Conservation (phyloP, 2,797 vertebrate species). For the Rhadinocentrus ornatus region DNA sequence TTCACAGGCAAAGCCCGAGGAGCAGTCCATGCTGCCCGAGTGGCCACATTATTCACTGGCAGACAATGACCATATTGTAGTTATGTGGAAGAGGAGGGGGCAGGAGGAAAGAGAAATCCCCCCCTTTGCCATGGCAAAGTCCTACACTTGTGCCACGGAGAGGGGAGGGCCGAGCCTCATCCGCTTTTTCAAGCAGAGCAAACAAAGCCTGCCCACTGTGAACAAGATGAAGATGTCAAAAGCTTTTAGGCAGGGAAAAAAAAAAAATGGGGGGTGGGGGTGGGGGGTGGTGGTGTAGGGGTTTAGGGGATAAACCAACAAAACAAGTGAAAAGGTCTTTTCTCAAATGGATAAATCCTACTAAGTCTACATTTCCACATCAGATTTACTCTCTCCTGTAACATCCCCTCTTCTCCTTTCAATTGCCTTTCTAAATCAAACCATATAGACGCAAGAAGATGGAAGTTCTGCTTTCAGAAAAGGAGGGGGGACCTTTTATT, state of each 20-base stretch:
- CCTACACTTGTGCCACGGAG: conserved; percentile 95
- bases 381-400: conserved; percentile 81
- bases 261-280: conserved; percentile 3
- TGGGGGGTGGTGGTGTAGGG: conserved; percentile 69
- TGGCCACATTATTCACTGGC: conserved; percentile 98
- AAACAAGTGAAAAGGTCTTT: conserved; percentile 87
- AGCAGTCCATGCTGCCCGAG: conserved; percentile 96
- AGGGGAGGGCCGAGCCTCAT: conserved; percentile 93
- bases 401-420: conserved; percentile 50
- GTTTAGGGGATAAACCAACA: conserved; percentile 88
- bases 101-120: conserved; percentile 87
- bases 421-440: conserved; percentile 64
- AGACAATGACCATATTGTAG: conserved; percentile 99
- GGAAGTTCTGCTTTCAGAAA: conserved; percentile 20
- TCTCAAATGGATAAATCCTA: conserved; percentile 84
- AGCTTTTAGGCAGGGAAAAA: conserved; percentile 88
- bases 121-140: conserved; percentile 92
- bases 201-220: conserved; percentile 97
- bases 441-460: conserved; percentile 57
- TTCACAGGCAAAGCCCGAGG: conserved; percentile 96
- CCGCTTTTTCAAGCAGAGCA: conserved; percentile 98
- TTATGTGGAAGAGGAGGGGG: conserved; percentile 87
- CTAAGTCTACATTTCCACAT: conserved; percentile 89
- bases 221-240: conserved; percentile 99
- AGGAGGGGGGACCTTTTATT: not conserved